Evolutionary conservation across 2,113 vertebrate genomes (phyloP).

Genomic region (Ophiodon elongatus): DNA sequence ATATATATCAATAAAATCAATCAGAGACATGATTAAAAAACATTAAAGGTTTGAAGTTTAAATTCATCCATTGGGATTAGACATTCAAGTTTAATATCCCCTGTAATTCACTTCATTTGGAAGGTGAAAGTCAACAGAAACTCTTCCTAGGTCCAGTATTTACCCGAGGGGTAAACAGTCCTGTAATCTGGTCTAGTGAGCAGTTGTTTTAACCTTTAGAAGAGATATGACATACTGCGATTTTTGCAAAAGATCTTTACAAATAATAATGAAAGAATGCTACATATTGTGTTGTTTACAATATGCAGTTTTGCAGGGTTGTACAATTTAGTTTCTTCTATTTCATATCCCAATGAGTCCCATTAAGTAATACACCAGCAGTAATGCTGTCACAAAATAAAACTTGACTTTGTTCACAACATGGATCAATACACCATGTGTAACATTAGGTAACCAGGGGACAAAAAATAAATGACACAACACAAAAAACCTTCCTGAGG

Average conservation of each 20-base stretch:
- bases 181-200: conserved; percentile 7
- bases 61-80: background rate
- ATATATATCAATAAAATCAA: too few species aligned
- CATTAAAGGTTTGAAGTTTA: too few species aligned
- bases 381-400: background rate
- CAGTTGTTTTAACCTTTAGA: background rate
- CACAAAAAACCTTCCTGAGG: background rate
- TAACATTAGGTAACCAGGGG: background rate
- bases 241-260: background rate
- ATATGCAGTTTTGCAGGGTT: background rate
- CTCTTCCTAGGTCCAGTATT: background rate
- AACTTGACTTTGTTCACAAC: background rate
- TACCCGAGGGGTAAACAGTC: background rate
- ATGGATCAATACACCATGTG: background rate
- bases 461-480: background rate
- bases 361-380: background rate
- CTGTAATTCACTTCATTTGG: background rate
- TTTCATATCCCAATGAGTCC: conserved; percentile 7
- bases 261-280: conserved; percentile 1
- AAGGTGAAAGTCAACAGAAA: background rate
- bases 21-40: background rate
- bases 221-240: background rate
- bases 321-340: background rate
- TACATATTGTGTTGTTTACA: background rate
- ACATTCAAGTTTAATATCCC: background rate